Evolutionary conservation across 2,113 vertebrate species (phyloP), one percentile per base, ranked within the genome.

Genomic region (Lampris incognitus): DNA sequence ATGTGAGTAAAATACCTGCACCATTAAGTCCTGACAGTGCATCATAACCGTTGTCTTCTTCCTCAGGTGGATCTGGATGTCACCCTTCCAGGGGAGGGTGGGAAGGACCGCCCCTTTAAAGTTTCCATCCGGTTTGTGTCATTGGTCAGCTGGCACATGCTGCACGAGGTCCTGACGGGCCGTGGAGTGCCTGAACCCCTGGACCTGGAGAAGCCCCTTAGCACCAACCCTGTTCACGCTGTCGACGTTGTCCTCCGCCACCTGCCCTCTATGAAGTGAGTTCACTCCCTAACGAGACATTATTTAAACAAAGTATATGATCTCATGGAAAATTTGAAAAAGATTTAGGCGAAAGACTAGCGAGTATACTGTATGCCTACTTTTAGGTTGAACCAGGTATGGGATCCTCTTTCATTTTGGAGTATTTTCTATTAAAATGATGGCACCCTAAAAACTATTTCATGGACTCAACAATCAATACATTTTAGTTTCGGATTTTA

Each of bases 221-320:
- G 97, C 96, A 98, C 97, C 91, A 98, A 98, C 89, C 97, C 97
- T 38, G 97, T 98, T 74, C 97, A 99, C 68, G 97, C 97, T 5
- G 97, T 99, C 66, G 97, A 99, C 82, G 97, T 99, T 71, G 97
- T 99, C 85, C 95, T 98, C 75, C 93, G 97, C 90, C 97, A 99
- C 94, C 95, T 99, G 74, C 97, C 97, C 85, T 99, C 97, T 91
- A 99, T 99, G 97, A 98, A 97, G 97, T 98, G 92, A 93, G 96
- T 89, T 5, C 38, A 1, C 50, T 9, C 55, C 6, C 60, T 52
- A 9, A 54, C 24, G 24, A 24, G 24, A 24, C 24, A 24, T 24
- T 24, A 24, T 24, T 24, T 24, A 24, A 24, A 24, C 24, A 24
- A 24, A 24, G 24, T 24, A 24, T 24, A 24, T 24, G 24, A 24